Evolutionary conservation across 2,888 invertebrate species (phyloP).

Genomic region (Drosophila aldrichi): DNA sequence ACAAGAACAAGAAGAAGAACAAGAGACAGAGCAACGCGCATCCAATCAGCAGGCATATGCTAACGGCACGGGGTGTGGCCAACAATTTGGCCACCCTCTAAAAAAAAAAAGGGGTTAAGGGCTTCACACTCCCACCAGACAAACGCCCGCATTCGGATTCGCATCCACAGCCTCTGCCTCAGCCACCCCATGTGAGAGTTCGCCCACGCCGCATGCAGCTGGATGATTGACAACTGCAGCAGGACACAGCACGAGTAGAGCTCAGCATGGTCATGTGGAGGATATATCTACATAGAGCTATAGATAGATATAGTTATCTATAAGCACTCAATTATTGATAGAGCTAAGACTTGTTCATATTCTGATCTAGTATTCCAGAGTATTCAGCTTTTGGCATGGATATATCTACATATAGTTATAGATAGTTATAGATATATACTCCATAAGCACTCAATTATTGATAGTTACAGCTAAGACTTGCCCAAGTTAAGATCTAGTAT

Average conservation of each 20-base stretch:
- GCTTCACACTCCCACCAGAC: constrained; percentile 11
- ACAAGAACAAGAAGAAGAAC: constrained; percentile 20
- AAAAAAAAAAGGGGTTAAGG: constrained; percentile 29
- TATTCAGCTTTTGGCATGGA: not conserved
- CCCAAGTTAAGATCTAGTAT: not conserved
- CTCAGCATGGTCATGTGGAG: not conserved
- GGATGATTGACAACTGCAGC: constrained; percentile 56
- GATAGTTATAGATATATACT: not conserved
- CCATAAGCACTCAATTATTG: not conserved
- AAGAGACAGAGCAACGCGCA: constrained; percentile 48
- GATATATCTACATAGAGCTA: not conserved
- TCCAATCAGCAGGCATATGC: constrained; percentile 73
- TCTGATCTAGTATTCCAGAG: too few species aligned
- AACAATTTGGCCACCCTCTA: constrained; percentile 52
- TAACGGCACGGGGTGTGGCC: constrained; percentile 67
- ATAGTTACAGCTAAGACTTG: not conserved
- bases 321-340: too few species aligned
- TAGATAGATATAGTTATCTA: not conserved
- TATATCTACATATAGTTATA: not conserved
- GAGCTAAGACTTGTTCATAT: too few species aligned
- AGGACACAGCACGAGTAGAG: not conserved
- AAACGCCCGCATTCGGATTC: not conserved
- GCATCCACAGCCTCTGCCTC: not conserved
- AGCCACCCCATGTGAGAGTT: not conserved
- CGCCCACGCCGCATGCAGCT: not conserved